phyloP scores from a whole-genome alignment of 2,888 invertebrate species.

The Orchesellides sinensis region DNA sequence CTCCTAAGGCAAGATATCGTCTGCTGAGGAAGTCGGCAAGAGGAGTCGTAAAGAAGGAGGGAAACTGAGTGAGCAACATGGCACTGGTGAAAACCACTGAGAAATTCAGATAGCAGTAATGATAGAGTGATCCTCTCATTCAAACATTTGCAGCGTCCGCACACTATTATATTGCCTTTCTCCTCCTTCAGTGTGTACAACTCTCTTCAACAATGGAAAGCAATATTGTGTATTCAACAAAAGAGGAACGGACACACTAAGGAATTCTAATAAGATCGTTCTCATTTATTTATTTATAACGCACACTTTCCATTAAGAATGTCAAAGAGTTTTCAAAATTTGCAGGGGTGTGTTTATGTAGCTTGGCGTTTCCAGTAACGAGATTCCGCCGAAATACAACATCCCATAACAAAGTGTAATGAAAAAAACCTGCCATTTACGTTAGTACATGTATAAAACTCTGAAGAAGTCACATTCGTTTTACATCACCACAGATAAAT shows the following conservation, averaged over 20 bases:
- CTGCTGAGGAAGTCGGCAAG: conserved; percentile 7
- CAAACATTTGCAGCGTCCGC: background rate
- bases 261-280: conserved; percentile 45
- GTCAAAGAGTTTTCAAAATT: conserved; percentile 13
- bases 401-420: background rate
- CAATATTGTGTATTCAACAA: conserved; percentile 27
- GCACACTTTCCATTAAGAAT: conserved; percentile 8
- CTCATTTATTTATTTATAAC: conserved; percentile 54
- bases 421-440: background rate
- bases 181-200: conserved; percentile 13
- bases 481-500: too few relatives aligned
- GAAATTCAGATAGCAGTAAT: conserved; percentile 30
- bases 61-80: background rate
- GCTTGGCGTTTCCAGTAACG: too few relatives aligned
- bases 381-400: background rate
- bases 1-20: conserved; percentile 60
- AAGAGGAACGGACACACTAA: conserved; percentile 27
- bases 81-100: conserved; percentile 12
- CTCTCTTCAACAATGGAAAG: conserved; percentile 40
- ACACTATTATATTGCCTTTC: too few relatives aligned
- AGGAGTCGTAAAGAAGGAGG: conserved; percentile 39
- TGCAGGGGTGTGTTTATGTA: too few relatives aligned
- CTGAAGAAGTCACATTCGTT: too few relatives aligned
- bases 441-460: background rate
- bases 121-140: conserved; percentile 32